A percentile compares a stretch with the other conserved stretches of the same genome.
Evolutionary conservation across 1,140 invertebrate species (phyloP).

Genomic region (Ooceraea biroi): DNA sequence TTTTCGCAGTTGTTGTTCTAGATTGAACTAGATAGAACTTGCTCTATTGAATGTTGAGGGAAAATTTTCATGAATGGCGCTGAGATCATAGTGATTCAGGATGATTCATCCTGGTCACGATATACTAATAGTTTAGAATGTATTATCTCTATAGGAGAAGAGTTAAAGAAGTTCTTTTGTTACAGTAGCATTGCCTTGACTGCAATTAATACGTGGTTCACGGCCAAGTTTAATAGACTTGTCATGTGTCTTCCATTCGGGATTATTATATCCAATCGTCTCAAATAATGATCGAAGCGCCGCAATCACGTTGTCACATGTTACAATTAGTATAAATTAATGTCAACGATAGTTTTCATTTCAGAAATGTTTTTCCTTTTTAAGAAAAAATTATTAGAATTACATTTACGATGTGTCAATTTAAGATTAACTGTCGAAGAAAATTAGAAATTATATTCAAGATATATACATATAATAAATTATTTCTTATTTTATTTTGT

Average conservation of each 20-base stretch:
- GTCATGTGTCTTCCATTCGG: constrained; percentile 24
- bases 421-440: too few species aligned
- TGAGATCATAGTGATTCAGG: too few species aligned
- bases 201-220: constrained; percentile 40
- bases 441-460: too few species aligned
- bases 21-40: too few species aligned
- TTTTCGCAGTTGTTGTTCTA: neutral
- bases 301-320: neutral
- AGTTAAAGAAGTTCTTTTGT: constrained; percentile 37
- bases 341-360: neutral
- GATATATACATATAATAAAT: neutral
- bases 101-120: neutral
- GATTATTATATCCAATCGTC: constrained; percentile 39
- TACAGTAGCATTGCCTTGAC: constrained; percentile 57
- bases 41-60: neutral
- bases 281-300: constrained; percentile 31
- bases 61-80: neutral
- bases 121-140: constrained; percentile 32
- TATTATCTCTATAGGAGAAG: constrained; percentile 14
- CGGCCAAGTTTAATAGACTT: constrained; percentile 44
- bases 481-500: neutral
- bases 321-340: constrained; percentile 13
- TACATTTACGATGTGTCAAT: too few species aligned
- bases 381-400: neutral
- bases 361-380: neutral